Evolutionary conservation across 2,888 invertebrate genomes (phyloP).

Genomic region (Aphelenchoides bicaudatus): DNA sequence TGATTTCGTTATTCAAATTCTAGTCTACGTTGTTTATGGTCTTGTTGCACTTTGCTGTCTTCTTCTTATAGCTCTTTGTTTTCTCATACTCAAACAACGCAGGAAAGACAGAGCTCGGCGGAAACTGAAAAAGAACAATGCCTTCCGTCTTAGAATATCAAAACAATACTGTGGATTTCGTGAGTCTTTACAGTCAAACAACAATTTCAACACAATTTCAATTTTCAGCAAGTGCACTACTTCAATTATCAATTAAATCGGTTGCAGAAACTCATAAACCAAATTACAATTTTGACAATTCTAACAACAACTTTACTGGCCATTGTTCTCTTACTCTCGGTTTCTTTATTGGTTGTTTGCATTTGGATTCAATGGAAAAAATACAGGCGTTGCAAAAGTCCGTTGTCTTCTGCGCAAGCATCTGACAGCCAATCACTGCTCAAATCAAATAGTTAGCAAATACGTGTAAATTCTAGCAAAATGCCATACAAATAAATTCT

Average conservation of each 20-base stretch:
- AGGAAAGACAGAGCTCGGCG: no score
- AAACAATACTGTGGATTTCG: slow-evolving; percentile 7
- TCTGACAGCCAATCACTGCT: no score
- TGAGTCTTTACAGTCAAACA: neutral
- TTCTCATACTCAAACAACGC: no score
- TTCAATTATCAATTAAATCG: slow-evolving; percentile 9
- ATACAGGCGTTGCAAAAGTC: no score
- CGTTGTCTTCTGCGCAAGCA: no score
- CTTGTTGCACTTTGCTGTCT: neutral
- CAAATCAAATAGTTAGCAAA: no score
- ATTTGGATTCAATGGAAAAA: neutral
- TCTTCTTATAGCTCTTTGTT: no score
- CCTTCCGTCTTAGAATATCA: neutral
- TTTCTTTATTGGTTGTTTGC: neutral
- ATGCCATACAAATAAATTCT: no score
- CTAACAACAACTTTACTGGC: neutral
- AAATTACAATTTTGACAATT: neutral
- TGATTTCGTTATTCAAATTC: neutral
- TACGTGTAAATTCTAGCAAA: no score
- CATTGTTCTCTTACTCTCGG: neutral
- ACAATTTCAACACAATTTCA: neutral
- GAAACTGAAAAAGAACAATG: slow-evolving; percentile 3
- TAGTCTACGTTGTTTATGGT: neutral
- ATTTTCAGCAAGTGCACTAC: slow-evolving; percentile 6
- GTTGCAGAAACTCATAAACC: neutral